A percentile compares a stretch with the other conserved stretches of the same genome.
phyloP scores from a whole-genome alignment of 2,888 invertebrate genomes.

The Germaria angustata region DNA sequence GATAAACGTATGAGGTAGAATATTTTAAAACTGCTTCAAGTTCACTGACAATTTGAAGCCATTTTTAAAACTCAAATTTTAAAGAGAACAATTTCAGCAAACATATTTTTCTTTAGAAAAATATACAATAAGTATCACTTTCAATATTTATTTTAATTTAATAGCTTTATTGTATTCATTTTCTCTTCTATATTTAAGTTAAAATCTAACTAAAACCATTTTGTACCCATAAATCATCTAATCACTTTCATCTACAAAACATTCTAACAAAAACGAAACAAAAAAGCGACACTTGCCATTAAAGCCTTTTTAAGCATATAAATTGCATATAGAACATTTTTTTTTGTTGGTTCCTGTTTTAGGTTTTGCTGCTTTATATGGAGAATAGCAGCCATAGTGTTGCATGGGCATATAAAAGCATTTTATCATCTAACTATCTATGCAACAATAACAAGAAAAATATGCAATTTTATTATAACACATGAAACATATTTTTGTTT shows the following conservation, averaged over 20 bases:
- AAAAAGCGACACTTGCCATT: slow-evolving; percentile 28
- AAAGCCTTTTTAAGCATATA: slow-evolving; percentile 25
- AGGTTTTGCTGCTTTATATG: slow-evolving; percentile 2
- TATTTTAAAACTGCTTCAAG: too few relatives aligned
- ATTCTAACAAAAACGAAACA: slow-evolving; percentile 14
- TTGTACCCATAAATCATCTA: slow-evolving; percentile 65
- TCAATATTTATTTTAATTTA: slow-evolving; percentile 6
- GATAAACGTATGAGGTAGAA: too few relatives aligned
- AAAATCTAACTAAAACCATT: slow-evolving; percentile 52
- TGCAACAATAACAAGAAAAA: slow-evolving; percentile 53
- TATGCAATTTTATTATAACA: slow-evolving; percentile 47
- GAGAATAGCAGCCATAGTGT: slow-evolving; percentile 42
- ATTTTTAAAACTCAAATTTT: too few relatives aligned
- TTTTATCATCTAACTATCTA: slow-evolving; percentile 67
- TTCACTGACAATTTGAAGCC: too few relatives aligned
- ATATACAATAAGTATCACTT: too few relatives aligned
- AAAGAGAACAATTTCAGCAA: too few relatives aligned
- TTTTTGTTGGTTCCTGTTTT: slow-evolving; percentile 42
- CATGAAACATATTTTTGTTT: slow-evolving; percentile 60
- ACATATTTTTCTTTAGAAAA: too few relatives aligned
- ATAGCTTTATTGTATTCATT: slow-evolving; percentile 17
- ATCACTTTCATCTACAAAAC: slow-evolving; percentile 66
- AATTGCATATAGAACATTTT: slow-evolving; percentile 8
- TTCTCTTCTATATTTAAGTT: background rate
- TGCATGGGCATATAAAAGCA: slow-evolving; percentile 64